A percentile compares a stretch with the other conserved stretches of the same genome.
Evolutionary conservation across 2,113 vertebrate species (phyloP).

Genomic region (Girardinichthys multiradiatus): DNA sequence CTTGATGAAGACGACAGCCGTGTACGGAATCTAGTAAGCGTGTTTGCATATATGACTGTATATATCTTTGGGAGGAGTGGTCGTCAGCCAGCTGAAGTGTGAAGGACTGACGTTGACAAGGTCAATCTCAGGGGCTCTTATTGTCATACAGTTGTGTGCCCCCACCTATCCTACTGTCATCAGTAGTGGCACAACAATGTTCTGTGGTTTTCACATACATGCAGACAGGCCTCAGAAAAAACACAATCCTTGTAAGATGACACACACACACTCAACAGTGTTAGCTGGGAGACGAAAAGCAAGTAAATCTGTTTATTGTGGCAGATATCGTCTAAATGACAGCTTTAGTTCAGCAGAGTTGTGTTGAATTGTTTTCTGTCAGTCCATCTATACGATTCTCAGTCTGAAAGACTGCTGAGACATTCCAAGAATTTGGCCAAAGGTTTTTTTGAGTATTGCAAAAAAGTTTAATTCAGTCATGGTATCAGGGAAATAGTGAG

Average conservation of each 20-base stretch:
- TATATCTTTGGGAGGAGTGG: slow-evolving; percentile 32
- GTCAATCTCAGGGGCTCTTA: slow-evolving; percentile 65
- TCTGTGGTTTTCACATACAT: slow-evolving; percentile 35
- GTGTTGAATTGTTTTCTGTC: slow-evolving; percentile 55
- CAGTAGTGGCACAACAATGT: slow-evolving; percentile 48
- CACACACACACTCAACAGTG: slow-evolving; percentile 61
- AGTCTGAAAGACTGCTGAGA: slow-evolving; percentile 49
- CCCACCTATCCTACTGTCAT: slow-evolving; percentile 63
- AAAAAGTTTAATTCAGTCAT: slow-evolving; percentile 57
- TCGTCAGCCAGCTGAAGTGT: slow-evolving; percentile 61
- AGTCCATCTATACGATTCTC: slow-evolving; percentile 56
- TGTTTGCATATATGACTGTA: slow-evolving; percentile 25
- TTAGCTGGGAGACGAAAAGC: slow-evolving; percentile 65
- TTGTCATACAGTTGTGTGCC: slow-evolving; percentile 63
- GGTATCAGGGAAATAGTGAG: slow-evolving; percentile 36
- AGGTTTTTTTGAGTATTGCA: slow-evolving; percentile 44
- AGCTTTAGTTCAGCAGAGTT: slow-evolving; percentile 60
- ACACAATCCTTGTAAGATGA: slow-evolving; percentile 44
- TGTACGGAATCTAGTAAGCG: slow-evolving; percentile 36
- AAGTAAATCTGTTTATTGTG: slow-evolving; percentile 69
- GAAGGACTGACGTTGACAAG: slow-evolving; percentile 76
- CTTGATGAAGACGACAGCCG: slow-evolving; percentile 43
- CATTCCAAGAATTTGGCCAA: slow-evolving; percentile 54
- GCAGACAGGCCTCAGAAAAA: slow-evolving; percentile 34
- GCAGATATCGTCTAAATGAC: slow-evolving; percentile 65